Base-by-base conservation (phyloP, 2,888 invertebrate species). In the Allacma fusca region DNA sequence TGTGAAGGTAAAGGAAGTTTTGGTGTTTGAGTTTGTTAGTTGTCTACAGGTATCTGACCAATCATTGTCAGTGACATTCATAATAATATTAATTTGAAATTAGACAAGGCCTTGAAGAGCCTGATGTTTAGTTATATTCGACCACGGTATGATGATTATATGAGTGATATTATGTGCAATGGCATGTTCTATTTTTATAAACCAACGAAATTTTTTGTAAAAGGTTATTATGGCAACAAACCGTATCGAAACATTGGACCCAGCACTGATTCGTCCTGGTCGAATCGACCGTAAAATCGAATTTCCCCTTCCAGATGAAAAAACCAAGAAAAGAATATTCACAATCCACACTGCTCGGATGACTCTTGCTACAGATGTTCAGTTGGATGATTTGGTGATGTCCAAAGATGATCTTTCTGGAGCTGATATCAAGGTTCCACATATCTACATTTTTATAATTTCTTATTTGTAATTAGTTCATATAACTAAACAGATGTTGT, bases 341-440 rank as follows among this genome's bases (percentile, higher is more conserved):
- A 95, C 93, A 82, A 99, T 99, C 85, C 99, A 99, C 88, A 99
- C 99, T 0, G 95, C 95, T n/a, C 91, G 97, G 82, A 99, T 99
- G 99, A 99, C 98, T 0, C 88, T 99, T 78, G 93, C 98, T 13
- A 94, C 93, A 80, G 98, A 99, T 88, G 99, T 99, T 12, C 96
- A 97, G 86, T 90, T 99, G 16, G 96, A 94, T 79, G 98, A 99
- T 87, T 91, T 98, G 73, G 97, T 99, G 81, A 97, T 98, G 95
- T 96, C 98, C 4, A 99, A 99, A 87, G 99, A 99, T 89, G 99
- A 99, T 88, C 90, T 99, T 21, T 98, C 98, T 74, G 99, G 99
- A 24, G 96, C 96, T 80, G 96, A 96, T 87, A 96, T 96, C 83
- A 96, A 96, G 90, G 93, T 92, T 87, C 34, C n/a, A n/a, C n/a